Evolutionary conservation across 2,113 vertebrate species (phyloP), one percentile per base, ranked within the genome.

Genomic region (Aix galericulata): DNA sequence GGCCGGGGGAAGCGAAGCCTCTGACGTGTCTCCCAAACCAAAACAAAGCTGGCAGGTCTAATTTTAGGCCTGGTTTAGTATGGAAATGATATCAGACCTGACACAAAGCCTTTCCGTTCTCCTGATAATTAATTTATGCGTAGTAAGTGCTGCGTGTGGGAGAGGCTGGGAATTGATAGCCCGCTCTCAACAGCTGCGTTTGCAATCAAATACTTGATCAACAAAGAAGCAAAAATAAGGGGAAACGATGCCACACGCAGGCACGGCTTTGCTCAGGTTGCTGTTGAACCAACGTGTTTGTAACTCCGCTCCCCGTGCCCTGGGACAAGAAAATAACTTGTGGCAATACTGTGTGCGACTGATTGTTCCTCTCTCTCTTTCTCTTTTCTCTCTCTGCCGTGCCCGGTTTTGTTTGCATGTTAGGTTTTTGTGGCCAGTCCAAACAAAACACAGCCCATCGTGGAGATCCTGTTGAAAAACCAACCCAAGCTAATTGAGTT

Each of bases 391-490:
- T 52, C 31, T 26, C 42, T 21, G 1, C 53, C 67, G 12, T 86
- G 68, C n/a, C 67, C 72, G 72, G 59, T 56, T 95, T 83, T 97
- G 18, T 94, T 95, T 92, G 22, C 86, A 9, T 74, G 87, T 82
- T 88, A 99, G 99, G 99, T 99, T 82, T 99, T 99, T 91, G 99
- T 99, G 96, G 99, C 99, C 86, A 99, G 99, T 96, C 99, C 99
- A 95, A 99, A 98, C 97, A 99, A 99, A 98, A 99, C 99, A 6
- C 99, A 99, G 97, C 99, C 99, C 4, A 99, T 99, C 75, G 96
- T 99, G 98, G 99, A 99, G 97, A 99, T 99, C 92, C 98, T 99
- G 89, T 96, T 99, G 95, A 99, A 99, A 98, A 99, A 99, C 97
- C 99, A 99, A 82, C 95, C 99, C 97, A 99, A 99, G 95, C 98